These are phyloP conservation scores for Arge pagana DNA, from an alignment of 2,888 invertebrate species.

Conservation along the genomic window DNA sequence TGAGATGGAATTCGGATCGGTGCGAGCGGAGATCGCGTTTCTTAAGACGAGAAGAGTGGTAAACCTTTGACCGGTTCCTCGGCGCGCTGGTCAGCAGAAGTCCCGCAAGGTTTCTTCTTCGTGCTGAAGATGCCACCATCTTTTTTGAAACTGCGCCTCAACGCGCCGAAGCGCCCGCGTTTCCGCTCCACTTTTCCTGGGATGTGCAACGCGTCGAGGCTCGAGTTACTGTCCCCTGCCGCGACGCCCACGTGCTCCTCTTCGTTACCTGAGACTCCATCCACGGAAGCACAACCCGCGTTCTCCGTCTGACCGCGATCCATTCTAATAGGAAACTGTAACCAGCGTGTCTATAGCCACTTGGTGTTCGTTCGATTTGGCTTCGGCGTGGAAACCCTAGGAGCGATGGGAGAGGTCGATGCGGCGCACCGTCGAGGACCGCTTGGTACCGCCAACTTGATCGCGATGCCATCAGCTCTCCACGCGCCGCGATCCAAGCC, in stretches of 20 bases:
- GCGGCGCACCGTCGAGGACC: slow-evolving; percentile 19
- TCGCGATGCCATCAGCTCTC: neutral
- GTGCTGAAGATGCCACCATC: slow-evolving; percentile 47
- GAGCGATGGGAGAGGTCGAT: slow-evolving; percentile 17
- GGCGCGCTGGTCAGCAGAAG: slow-evolving; percentile 20
- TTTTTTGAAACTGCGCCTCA: slow-evolving; percentile 46
- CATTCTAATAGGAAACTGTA: slow-evolving; percentile 34
- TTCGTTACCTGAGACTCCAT: slow-evolving; percentile 45
- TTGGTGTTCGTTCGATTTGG: slow-evolving; percentile 17
- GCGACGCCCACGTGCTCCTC: slow-evolving; percentile 41
- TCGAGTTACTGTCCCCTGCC: slow-evolving; percentile 47
- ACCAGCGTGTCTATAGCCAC: slow-evolving; percentile 8
- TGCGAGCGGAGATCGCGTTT: neutral
- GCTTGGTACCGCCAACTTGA: neutral
- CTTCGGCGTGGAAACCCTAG: slow-evolving; percentile 21
- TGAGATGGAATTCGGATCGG: slow-evolving; percentile 1
- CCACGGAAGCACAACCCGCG: slow-evolving; percentile 47
- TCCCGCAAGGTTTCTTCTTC: slow-evolving; percentile 35
- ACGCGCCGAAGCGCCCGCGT: slow-evolving; percentile 43
- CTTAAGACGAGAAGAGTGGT: slow-evolving; percentile 10
- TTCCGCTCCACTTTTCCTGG: slow-evolving; percentile 35
- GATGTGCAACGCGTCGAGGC: slow-evolving; percentile 44
- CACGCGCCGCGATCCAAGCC: slow-evolving; percentile 2
- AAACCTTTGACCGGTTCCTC: slow-evolving; percentile 34
- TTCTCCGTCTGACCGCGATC: slow-evolving; percentile 43